These are phyloP conservation scores for Ctenochaetus hawaiiensis DNA, from an alignment of 2,797 vertebrate species.

Conservation along the genomic window DNA sequence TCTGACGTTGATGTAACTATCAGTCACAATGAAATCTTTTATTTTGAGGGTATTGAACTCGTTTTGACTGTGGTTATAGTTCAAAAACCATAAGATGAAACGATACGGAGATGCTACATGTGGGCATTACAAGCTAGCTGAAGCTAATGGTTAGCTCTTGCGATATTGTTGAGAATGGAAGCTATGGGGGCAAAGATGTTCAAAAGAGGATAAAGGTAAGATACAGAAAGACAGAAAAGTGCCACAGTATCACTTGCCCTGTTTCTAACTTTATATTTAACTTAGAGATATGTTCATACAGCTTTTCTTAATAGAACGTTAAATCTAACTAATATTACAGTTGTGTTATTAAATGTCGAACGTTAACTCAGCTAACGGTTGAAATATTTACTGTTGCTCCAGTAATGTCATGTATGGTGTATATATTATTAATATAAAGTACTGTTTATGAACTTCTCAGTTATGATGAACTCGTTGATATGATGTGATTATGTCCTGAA, in stretches of 20 bases:
- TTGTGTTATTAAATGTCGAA: background rate
- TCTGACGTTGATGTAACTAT: background rate
- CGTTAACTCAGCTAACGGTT: no score
- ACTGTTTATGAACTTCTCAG: no score
- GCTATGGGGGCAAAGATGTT: conserved; percentile 28
- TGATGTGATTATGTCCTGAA: no score
- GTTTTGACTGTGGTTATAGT: background rate
- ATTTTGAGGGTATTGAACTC: background rate
- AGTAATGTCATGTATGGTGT: background rate
- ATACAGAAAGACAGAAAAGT: background rate
- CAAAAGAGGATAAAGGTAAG: conserved; percentile 46
- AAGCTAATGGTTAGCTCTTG: conserved; percentile 64
- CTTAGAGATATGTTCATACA: background rate
- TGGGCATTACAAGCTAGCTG: conserved; percentile 47
- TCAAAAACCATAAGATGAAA: conserved; percentile 38
- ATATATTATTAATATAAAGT: no score
- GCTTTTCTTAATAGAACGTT: background rate
- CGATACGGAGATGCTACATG: conserved; percentile 19
- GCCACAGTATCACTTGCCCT: background rate
- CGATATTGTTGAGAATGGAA: conserved; percentile 11
- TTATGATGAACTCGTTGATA: no score
- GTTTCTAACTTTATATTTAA: no score
- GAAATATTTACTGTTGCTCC: background rate
- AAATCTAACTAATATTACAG: no score
- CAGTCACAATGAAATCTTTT: background rate